Evolutionary conservation across 2,888 invertebrate genomes (phyloP), one percentile per base, ranked within the genome.

Genomic region (Epinotia ramella): DNA sequence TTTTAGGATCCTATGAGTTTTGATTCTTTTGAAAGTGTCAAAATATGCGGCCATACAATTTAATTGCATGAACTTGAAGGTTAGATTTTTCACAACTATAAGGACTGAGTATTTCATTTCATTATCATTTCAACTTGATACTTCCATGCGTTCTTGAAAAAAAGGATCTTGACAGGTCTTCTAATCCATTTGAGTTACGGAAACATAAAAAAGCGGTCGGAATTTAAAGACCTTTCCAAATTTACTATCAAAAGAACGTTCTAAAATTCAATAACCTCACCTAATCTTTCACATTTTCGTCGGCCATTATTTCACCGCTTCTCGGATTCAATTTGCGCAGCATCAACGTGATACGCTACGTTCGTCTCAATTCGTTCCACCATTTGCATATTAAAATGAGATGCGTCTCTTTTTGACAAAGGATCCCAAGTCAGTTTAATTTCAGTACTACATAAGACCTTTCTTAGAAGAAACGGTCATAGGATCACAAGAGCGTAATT

Each of bases 371-470:
- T 86, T 81, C 78, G 79, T 78, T 72, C 79, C 80, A 76, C 77
- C 83, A 88, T 89, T 89, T 88, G 87, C 89, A 89, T 89, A 86
- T 86, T 86, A 84, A 89, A 88, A 89, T 86, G 85, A 84, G 84
- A 80, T 85, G 80, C 46, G 77, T 74, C 73, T 64, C 77, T 74
- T 73, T 78, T 68, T 46, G 57, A 73, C 77, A 28, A 65, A 28
- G 59, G 12, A 40, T 44, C 53, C 5, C 18, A 56, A 67, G 28
- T 53, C 53, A n/a, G 2, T 33, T 6, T 12, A 16, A 33, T 2
- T n/a, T 12, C 6, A 28, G 0, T 9, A 2, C 12, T 12, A 67
- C 56, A 11, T 67, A 56, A 2, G 53, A 0, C 66, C 12, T 67
- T 67, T 13, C 12, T 56, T 33, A n/a, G 18, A 9, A 24, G 2